Percentiles rank a stretch among this genome's conserved stretches.
Evolutionary conservation across 2,888 invertebrate genomes (phyloP).

Genomic region (Caenorhabditis uteleia): DNA sequence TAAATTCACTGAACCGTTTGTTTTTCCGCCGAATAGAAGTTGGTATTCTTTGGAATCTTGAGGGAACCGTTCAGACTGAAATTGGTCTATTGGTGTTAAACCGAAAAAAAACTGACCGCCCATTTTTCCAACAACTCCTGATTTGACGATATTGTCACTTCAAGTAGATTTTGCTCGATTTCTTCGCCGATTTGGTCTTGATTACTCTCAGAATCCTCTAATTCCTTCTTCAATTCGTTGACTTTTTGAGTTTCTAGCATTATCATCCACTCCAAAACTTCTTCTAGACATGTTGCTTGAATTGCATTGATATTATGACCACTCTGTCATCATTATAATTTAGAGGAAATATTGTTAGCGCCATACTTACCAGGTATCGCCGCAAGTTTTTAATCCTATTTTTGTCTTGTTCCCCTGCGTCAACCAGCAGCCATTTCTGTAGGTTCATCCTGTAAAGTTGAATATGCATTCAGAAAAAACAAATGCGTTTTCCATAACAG

Average conservation of each 20-base stretch:
- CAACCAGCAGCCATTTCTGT: too few relatives aligned
- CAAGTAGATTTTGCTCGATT: background rate
- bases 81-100: too few relatives aligned
- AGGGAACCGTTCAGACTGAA: constrained; percentile 8
- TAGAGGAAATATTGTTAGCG: background rate
- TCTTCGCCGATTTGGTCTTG: too few relatives aligned
- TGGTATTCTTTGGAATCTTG: constrained; percentile 9
- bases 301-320: background rate
- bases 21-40: constrained; percentile 5
- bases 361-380: constrained; percentile 19
- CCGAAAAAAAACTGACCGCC: constrained; percentile 34
- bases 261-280: too few relatives aligned
- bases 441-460: too few relatives aligned
- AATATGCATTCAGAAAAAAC: too few relatives aligned
- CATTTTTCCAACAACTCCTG: constrained; percentile 31
- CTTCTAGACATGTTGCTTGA: background rate
- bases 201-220: too few relatives aligned
- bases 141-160: constrained; percentile 6
- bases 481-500: too few relatives aligned
- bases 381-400: constrained; percentile 10
- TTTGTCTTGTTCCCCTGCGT: constrained; percentile 2
- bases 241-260: too few relatives aligned
- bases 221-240: too few relatives aligned
- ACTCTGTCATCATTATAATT: background rate
- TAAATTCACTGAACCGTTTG: too few relatives aligned